Conservation (phyloP, 1,140 invertebrate species). For the Atta texana region DNA sequence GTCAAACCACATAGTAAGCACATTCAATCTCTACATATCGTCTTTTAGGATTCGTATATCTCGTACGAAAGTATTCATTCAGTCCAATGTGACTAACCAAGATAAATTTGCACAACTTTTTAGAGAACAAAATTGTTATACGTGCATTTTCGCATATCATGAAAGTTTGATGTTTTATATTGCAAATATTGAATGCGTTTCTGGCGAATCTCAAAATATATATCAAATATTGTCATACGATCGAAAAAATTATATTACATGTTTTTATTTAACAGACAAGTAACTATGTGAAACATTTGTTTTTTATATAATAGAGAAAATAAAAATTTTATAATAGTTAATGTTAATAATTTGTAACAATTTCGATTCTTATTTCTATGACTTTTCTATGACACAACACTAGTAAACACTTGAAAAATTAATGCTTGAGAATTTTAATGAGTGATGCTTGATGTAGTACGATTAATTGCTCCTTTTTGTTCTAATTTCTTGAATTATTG, state of each 20-base stretch:
- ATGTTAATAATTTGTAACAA: neutral
- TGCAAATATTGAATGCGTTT: neutral
- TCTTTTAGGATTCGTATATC: slow-evolving; percentile 13
- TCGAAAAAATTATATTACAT: neutral
- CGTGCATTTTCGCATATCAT: slow-evolving; percentile 19
- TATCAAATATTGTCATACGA: neutral
- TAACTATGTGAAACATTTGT: neutral
- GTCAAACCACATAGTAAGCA: slow-evolving; percentile 65
- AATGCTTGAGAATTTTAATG: neutral
- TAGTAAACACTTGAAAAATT: too few relatives aligned
- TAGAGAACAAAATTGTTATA: slow-evolving; percentile 39
- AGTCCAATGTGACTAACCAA: slow-evolving; percentile 34
- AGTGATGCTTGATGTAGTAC: neutral
- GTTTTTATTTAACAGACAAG: neutral
- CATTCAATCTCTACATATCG: slow-evolving; percentile 52
- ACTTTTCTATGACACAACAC: neutral
- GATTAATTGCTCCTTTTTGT: neutral
- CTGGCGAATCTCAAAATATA: neutral
- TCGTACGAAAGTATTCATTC: slow-evolving; percentile 54
- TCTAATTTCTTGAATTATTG: neutral
- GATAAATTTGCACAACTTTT: slow-evolving; percentile 58
- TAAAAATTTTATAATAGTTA: neutral
- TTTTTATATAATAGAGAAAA: neutral
- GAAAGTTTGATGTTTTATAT: slow-evolving; percentile 25
- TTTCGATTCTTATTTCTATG: neutral